These are phyloP conservation scores for Chironomus striatipennis DNA, from an alignment of 1,140 invertebrate species.

Conservation along the genomic window DNA sequence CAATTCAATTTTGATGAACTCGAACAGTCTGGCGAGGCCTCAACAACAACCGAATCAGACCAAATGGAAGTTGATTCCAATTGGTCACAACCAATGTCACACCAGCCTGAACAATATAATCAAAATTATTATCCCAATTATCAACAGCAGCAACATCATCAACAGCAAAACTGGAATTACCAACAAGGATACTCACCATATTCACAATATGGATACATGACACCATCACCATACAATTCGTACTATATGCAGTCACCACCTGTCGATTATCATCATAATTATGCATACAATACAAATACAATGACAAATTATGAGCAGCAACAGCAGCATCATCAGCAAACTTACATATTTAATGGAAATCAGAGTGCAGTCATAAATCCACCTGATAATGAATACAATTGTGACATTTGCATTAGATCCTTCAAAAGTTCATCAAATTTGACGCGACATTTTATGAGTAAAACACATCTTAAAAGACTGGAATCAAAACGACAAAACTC, in stretches of 20 bases:
- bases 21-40: no score
- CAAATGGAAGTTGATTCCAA: no score
- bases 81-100: no score
- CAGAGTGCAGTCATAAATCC: background rate
- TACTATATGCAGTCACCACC: background rate
- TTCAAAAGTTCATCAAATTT: background rate
- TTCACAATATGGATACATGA: background rate
- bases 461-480: background rate
- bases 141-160: background rate
- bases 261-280: background rate
- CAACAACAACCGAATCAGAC: no score
- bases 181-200: background rate
- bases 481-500: background rate
- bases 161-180: background rate
- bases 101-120: no score
- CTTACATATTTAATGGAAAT: no score
- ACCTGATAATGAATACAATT: background rate
- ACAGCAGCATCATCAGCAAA: background rate
- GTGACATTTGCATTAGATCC: background rate
- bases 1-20: no score
- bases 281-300: background rate
- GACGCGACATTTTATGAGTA: background rate
- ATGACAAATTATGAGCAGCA: background rate
- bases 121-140: no score
- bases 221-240: background rate